These are phyloP conservation scores for Euclidia mi DNA, from an alignment of 2,888 invertebrate species.

Conservation along the genomic window DNA sequence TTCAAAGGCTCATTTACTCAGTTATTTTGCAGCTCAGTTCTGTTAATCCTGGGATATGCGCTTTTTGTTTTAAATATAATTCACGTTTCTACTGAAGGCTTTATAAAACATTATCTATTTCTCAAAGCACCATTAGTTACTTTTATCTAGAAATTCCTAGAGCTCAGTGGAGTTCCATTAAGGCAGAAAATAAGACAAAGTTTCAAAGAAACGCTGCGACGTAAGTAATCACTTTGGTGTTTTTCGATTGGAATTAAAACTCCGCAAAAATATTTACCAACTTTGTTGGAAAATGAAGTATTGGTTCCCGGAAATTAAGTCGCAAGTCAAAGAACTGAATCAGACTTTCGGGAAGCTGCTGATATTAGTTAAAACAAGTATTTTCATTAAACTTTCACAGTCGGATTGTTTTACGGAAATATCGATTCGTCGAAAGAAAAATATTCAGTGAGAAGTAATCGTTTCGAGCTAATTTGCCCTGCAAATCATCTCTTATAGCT, in stretches of 20 bases:
- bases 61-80: neutral
- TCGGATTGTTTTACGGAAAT: neutral
- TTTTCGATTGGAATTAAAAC: conserved; percentile 4
- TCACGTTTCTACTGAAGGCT: neutral
- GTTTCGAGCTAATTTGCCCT: neutral
- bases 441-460: neutral
- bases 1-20: conserved; percentile 32
- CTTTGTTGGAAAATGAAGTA: neutral
- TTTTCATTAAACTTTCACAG: conserved; percentile 16
- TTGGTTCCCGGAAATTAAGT: neutral
- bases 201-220: neutral
- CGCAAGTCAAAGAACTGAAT: neutral
- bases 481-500: too few relatives aligned
- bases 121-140: neutral
- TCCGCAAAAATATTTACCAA: neutral
- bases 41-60: neutral
- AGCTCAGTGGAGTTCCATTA: neutral
- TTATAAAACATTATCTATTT: neutral
- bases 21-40: neutral
- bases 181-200: conserved; percentile 1
- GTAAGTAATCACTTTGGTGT: neutral
- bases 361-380: conserved; percentile 19
- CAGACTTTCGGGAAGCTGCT: conserved; percentile 1
- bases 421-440: neutral
- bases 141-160: neutral